phyloP scores from a whole-genome alignment of 1,140 invertebrate species.

The Drosophila mayri region DNA sequence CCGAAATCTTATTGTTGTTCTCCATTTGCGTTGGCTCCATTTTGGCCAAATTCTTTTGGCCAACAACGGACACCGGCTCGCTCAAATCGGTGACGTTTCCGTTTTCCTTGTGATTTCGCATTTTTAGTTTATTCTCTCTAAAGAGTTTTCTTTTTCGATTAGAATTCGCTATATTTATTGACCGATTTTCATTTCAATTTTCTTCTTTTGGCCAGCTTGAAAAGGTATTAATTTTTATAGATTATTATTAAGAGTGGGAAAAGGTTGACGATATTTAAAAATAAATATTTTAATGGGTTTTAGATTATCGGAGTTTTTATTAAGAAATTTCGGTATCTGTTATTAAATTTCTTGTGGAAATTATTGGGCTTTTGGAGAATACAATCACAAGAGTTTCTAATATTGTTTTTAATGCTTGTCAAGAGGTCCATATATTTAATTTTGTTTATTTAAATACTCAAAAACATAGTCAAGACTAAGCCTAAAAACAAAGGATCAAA shows the following conservation, averaged over 20 bases:
- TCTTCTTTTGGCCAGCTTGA: constrained; percentile 37
- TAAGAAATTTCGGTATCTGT: too few relatives aligned
- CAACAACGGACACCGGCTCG: constrained; percentile 16
- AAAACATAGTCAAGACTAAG: neutral
- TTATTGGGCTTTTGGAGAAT: neutral
- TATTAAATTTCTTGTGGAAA: neutral
- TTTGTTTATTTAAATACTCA: neutral
- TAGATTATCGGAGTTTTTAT: too few relatives aligned
- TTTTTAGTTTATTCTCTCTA: constrained; percentile 59
- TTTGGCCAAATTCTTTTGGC: constrained; percentile 33
- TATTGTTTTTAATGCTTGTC: neutral
- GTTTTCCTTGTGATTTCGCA: constrained; percentile 80
- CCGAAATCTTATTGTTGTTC: constrained; percentile 49
- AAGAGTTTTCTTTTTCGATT: constrained; percentile 21
- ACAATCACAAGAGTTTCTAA: neutral
- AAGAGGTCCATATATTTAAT: neutral
- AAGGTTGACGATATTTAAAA: neutral
- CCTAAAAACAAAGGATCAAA: neutral
- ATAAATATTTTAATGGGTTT: neutral
- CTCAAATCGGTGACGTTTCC: constrained; percentile 57
- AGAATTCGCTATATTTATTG: constrained; percentile 31
- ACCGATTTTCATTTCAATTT: constrained; percentile 40
- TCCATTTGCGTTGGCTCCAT: constrained; percentile 26
- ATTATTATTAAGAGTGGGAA: neutral
- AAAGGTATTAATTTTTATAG: constrained; percentile 10